Percentiles rank a stretch among this genome's conserved stretches.
These are phyloP conservation scores for Sphecodes monilicornis DNA, from an alignment of 2,888 invertebrate genomes.

Conservation along the genomic window DNA sequence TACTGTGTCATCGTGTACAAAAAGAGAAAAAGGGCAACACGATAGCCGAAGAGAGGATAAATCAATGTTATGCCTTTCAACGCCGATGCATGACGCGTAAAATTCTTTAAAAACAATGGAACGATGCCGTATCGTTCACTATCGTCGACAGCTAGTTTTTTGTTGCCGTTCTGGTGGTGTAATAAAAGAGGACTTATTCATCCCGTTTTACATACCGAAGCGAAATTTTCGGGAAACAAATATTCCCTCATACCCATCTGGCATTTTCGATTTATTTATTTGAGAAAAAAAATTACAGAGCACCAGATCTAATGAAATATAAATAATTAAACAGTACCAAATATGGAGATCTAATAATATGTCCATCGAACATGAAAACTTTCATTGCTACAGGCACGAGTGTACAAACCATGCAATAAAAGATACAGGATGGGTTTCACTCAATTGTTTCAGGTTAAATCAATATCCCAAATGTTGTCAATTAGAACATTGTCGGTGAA, in stretches of 20 bases:
- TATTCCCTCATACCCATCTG: not conserved
- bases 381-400: no score
- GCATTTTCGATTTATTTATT: not conserved
- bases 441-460: no score
- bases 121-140: constrained; percentile 49
- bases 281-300: not conserved
- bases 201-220: not conserved
- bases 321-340: not conserved
- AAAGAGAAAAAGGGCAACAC: constrained; percentile 43
- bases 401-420: no score
- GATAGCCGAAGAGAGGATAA: constrained; percentile 62
- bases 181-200: constrained; percentile 21
- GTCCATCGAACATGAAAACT: no score
- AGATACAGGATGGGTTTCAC: no score
- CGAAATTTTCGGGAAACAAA: constrained; percentile 6
- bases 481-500: no score
- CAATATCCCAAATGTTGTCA: no score
- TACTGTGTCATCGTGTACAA: not conserved
- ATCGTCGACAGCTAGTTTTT: constrained; percentile 57
- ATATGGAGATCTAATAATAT: no score
- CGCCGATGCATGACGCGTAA: constrained; percentile 61
- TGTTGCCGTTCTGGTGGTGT: constrained; percentile 18
- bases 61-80: constrained; percentile 69
- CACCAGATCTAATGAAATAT: not conserved
- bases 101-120: constrained; percentile 66